Base-by-base conservation (phyloP, 2,113 vertebrate genomes). In the Dermatemys mawii region DNA sequence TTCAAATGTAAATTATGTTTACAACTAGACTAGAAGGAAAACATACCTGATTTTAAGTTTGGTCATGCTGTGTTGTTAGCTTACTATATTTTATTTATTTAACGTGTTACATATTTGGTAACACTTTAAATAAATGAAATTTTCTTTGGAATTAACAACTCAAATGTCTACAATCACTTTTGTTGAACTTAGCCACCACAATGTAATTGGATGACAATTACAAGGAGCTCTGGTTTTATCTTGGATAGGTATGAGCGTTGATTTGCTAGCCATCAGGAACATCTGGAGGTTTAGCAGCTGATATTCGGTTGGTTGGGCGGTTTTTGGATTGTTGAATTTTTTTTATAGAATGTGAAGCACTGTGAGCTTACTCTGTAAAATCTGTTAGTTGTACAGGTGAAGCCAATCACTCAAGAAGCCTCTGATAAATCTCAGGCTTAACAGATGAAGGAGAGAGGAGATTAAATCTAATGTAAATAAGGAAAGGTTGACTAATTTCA, bases 381-480 rank as follows among this genome's bases (percentile, higher is more conserved):
- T 67, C 7, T 38, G 50, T 84, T 32, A 8, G 10, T 81, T 93
- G 19, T 63, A 54, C 26, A 22, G 9, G 32, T 51, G 44, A 90
- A 89, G 76, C 29, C 29, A 89, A 35, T 82, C 44, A 60, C 46
- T 92, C 88, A 90, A 51, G 83, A 84, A 82, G 17, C 38, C 49
- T 87, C 63, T 46, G 78, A 84, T 84, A 90, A 93, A 84, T 80
- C 76, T 90, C 81, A 53, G 35, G 78, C 11, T 16, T 83, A 95
- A 79, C 14, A 93, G 46, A 19, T 89, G 89, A 93, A 93, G 46
- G 49, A 91, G 19, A 88, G 90, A 86, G 91, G 11, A 93, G 35
- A 89, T 95, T 81, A 76, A 41, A 41, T 84, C 80, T 87, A 78
- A 87, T 92, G 63, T 94, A 78, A 95, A 87, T 86, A 94, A 89